phyloP scores from a whole-genome alignment of 2,113 vertebrate genomes.

The Rhipidura dahli region DNA sequence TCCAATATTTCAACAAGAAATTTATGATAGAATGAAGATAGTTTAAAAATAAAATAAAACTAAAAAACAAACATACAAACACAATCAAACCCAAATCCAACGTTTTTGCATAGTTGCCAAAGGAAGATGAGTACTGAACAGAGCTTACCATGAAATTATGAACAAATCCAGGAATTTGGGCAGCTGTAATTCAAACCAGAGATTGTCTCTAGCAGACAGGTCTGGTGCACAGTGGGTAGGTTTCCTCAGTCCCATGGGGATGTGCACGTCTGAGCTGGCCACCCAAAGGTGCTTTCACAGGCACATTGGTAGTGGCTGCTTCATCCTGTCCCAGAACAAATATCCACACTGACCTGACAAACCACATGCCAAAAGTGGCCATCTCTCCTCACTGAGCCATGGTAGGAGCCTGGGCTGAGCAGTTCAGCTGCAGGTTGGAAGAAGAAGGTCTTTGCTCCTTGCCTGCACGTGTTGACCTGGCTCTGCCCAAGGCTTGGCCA shows the following conservation, averaged over 20 bases:
- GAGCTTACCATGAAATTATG: not conserved
- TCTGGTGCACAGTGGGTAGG: not conserved
- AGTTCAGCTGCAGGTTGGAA: not conserved
- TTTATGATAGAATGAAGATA: not conserved
- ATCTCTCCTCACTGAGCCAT: not conserved
- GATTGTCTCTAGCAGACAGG: not conserved
- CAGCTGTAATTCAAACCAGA: not conserved
- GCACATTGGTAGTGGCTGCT: not conserved
- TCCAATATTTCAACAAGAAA: not conserved
- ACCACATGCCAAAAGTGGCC: not conserved
- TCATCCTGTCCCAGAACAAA: not conserved
- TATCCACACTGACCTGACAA: not conserved
- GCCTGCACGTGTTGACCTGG: not conserved
- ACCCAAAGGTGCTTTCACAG: not conserved
- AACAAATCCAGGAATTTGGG: not conserved
- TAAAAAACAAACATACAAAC: not conserved
- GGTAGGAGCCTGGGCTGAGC: not conserved
- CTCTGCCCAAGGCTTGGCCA: not conserved
- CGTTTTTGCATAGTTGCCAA: not conserved
- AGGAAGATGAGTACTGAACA: not conserved
- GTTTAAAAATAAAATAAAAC: not conserved
- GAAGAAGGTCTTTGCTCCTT: not conserved
- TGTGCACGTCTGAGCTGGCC: fast-evolving
- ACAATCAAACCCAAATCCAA: not conserved
- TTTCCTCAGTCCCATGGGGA: not conserved